Evolutionary conservation across 2,888 invertebrate genomes (phyloP).

Genomic region (Amiota mariae): DNA sequence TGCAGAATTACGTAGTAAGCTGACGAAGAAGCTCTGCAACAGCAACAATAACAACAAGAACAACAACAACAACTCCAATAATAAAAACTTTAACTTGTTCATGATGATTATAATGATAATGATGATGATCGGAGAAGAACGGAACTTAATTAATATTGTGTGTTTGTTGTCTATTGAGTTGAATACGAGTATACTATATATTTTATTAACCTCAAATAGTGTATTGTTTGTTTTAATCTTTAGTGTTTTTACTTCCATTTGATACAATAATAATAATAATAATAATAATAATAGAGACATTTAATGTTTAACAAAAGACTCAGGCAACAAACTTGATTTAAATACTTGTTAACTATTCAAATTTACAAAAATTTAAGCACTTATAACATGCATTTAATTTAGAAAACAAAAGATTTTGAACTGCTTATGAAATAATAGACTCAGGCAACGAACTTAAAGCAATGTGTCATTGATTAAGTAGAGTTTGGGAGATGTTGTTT

Average conservation of each 20-base stretch:
- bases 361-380: constrained; percentile 45
- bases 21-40: constrained; percentile 45
- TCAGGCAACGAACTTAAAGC: not conserved
- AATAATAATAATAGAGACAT: too few relatives aligned
- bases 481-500: not conserved
- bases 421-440: not conserved
- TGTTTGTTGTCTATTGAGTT: not conserved
- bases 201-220: too few relatives aligned
- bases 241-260: too few relatives aligned
- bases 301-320: constrained; percentile 16
- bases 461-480: not conserved
- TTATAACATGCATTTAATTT: too few relatives aligned
- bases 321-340: not conserved
- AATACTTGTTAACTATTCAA: constrained; percentile 4
- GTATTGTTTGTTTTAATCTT: too few relatives aligned
- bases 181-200: too few relatives aligned
- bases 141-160: constrained; percentile 21
- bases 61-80: too few relatives aligned
- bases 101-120: too few relatives aligned
- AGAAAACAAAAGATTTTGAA: too few relatives aligned
- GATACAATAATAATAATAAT: too few relatives aligned
- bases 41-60: not conserved
- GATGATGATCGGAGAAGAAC: too few relatives aligned
- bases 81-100: too few relatives aligned
- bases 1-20: constrained; percentile 40